Evolutionary conservation across 2,797 vertebrate species (phyloP).

Genomic region (Acanthurus tractus): DNA sequence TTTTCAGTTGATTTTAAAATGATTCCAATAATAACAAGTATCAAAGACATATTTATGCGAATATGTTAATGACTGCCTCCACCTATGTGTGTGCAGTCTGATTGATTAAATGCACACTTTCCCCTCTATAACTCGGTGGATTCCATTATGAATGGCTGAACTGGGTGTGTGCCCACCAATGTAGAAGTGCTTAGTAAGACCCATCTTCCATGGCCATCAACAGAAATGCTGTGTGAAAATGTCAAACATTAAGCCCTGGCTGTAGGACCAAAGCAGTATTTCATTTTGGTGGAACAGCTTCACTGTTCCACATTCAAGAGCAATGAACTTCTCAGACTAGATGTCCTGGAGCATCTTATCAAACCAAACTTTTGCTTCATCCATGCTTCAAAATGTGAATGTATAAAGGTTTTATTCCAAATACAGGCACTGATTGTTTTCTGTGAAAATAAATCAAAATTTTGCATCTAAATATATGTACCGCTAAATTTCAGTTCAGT

Average conservation of each 20-base stretch:
- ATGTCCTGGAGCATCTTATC: conserved; percentile 31
- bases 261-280: conserved; percentile 55
- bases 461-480: no score
- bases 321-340: conserved; percentile 30
- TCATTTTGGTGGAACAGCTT: conserved; percentile 42
- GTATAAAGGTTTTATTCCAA: conserved; percentile 15
- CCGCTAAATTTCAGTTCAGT: no score
- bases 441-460: neutral
- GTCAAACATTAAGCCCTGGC: conserved; percentile 58
- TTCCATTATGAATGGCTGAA: conserved; percentile 45
- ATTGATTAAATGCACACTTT: conserved; percentile 21
- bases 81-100: conserved; percentile 17
- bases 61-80: neutral
- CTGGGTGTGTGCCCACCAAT: conserved; percentile 28
- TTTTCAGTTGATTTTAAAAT: conserved; percentile 16
- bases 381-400: conserved; percentile 23
- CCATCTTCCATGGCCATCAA: conserved; percentile 38
- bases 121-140: conserved; percentile 26
- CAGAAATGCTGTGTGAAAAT: conserved; percentile 57
- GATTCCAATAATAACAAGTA: conserved; percentile 1
- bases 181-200: conserved; percentile 52
- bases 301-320: conserved; percentile 34
- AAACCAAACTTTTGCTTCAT: conserved; percentile 17
- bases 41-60: neutral
- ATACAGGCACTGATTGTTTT: neutral